Base-by-base conservation (phyloP, 2,113 vertebrate genomes). In the Amphiprion ocellaris region DNA sequence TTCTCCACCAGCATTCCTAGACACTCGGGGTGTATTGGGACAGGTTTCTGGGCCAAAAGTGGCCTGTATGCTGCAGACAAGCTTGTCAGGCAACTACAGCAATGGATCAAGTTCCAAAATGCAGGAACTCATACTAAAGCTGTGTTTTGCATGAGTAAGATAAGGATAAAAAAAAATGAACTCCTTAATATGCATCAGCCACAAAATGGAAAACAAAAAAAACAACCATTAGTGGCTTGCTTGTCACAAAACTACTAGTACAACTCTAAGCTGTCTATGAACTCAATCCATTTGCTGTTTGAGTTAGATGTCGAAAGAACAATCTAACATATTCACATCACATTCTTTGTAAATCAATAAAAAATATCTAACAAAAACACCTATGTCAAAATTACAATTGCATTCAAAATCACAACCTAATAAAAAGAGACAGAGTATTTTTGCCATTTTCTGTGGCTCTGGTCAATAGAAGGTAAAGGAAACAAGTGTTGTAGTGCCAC, bases 141-240 rank as follows among this genome's bases (percentile, higher is more conserved):
- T 53, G 49, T 82, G 94, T 93, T 92, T 92, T 93, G 90, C 47
- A 91, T 58, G 0, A 90, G 58, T 14, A 94, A 44, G 37, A 94
- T 41, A 53, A 93, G 49, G 47, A 50, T 16, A 5, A 94, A 37
- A 24, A 83, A 1, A n/a, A 74, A 15, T 14, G 60, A 26, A 26
- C 26, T 26, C 53, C 64, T 71, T 82, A 19, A 52, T 54, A 16
- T 66, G 63, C 90, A 90, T 88, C 89, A 94, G 79, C 63, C 28
- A 46, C 30, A 53, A 37, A 72, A 49, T 33, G 5, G 1, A 61
- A 15, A 87, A 6, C 82, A 44, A 53, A 49, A 47, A 4, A 44
- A 50, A 6, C 1, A 30, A 14, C 21, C 1, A 19, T 74, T 8
- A 72, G 15, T 2, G 44, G 16, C 7, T 33, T 30, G n/a, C 56